These are phyloP conservation scores for Parambassis ranga DNA, from an alignment of 2,797 vertebrate genomes.

Conservation along the genomic window DNA sequence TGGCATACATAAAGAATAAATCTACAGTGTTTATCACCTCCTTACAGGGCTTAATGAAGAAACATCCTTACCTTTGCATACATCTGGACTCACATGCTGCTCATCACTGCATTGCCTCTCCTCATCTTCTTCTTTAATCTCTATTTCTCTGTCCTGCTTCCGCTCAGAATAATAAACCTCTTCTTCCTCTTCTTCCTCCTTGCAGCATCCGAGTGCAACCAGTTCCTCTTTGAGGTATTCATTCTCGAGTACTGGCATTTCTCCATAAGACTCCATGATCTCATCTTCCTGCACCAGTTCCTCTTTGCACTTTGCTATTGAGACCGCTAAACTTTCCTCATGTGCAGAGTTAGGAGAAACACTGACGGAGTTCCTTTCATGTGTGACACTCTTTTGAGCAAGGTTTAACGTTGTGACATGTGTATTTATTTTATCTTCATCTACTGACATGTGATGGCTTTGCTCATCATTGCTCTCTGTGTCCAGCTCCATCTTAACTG, in stretches of 20 bases:
- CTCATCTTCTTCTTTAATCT: not conserved
- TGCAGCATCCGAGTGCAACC: not conserved
- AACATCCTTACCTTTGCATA: slow-evolving; percentile 42
- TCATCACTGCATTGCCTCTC: not conserved
- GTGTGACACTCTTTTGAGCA: not conserved
- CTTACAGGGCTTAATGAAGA: too few species aligned
- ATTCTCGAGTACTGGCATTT: slow-evolving; percentile 53
- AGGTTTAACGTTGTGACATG: not conserved
- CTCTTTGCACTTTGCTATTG: not conserved
- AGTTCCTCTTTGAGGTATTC: slow-evolving; percentile 31
- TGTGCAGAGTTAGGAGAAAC: slow-evolving; percentile 20
- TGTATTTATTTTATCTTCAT: slow-evolving; percentile 8
- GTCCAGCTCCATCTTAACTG: not conserved
- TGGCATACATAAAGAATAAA: too few species aligned
- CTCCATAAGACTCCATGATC: slow-evolving; percentile 15
- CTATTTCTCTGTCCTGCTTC: not conserved
- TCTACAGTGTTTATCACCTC: too few species aligned
- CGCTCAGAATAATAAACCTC: not conserved
- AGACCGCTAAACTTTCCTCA: not conserved
- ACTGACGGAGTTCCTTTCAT: not conserved
- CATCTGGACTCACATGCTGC: not conserved
- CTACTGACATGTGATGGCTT: not conserved
- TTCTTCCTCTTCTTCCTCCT: slow-evolving; percentile 8
- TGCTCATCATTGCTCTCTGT: not conserved
- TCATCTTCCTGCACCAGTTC: not conserved